phyloP scores from a whole-genome alignment of 2,888 invertebrate species.

The Aricia artaxerxes region DNA sequence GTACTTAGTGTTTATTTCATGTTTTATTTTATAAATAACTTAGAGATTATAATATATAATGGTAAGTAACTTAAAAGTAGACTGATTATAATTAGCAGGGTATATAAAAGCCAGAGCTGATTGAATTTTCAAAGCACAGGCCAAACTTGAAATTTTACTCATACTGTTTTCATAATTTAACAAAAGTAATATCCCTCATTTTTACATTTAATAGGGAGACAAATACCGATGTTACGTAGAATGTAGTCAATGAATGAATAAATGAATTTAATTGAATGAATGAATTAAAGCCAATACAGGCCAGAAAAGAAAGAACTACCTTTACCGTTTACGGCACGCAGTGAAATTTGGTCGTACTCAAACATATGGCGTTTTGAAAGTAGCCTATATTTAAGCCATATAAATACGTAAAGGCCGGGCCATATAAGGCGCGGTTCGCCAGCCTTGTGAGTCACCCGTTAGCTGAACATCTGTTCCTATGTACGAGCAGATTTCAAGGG shows the following conservation, averaged over 20 bases:
- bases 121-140: neutral
- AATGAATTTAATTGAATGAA: too few species aligned
- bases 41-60: neutral
- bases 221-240: too few species aligned
- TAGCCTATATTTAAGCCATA: slow-evolving; percentile 71
- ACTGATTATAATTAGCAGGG: too few species aligned
- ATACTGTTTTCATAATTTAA: neutral
- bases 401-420: slow-evolving; percentile 74
- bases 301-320: neutral
- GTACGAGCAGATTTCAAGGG: slow-evolving; percentile 36
- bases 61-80: neutral
- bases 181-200: neutral
- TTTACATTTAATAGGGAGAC: neutral
- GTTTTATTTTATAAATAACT: neutral
- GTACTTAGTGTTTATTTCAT: neutral
- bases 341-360: slow-evolving; percentile 71
- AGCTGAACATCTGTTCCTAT: slow-evolving; percentile 70
- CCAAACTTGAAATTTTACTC: neutral
- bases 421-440: slow-evolving; percentile 68
- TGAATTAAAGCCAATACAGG: neutral
- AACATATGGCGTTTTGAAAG: slow-evolving; percentile 79
- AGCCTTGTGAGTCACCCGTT: slow-evolving; percentile 70
- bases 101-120: neutral
- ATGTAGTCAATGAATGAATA: too few species aligned
- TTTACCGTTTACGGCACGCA: slow-evolving; percentile 33